phyloP scores from a whole-genome alignment of 2,113 vertebrate genomes.

The Odocoileus virginianus region DNA sequence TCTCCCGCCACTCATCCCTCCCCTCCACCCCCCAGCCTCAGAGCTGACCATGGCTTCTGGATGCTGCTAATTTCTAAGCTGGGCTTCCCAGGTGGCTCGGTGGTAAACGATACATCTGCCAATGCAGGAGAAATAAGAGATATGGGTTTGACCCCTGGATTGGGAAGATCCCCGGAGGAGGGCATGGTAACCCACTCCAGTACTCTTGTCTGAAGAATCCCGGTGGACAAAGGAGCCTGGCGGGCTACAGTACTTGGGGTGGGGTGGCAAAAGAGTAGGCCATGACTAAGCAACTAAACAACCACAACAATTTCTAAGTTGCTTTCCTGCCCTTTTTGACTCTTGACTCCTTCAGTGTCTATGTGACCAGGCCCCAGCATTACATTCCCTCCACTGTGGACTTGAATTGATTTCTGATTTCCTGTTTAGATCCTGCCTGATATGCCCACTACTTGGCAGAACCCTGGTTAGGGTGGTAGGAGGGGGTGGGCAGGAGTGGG shows the following conservation, averaged over 20 bases:
- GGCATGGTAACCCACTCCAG: not conserved
- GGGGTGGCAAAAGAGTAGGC: not conserved
- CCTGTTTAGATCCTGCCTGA: not conserved
- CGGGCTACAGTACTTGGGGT: not conserved
- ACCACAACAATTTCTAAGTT: not conserved
- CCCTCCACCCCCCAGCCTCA: not conserved
- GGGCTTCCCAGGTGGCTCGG: not conserved
- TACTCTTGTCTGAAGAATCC: not conserved
- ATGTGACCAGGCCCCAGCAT: not conserved
- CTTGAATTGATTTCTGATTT: not conserved
- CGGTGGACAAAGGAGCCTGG: not conserved
- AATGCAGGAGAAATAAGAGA: not conserved
- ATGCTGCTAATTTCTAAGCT: not conserved
- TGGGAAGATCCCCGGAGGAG: not conserved
- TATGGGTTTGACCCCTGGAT: not conserved
- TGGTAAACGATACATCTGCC: not conserved
- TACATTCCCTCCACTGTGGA: not conserved
- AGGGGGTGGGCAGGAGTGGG: accelerated
- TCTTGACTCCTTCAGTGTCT: not conserved
- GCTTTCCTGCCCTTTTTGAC: not conserved
- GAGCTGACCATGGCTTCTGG: too few species aligned
- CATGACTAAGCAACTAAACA: not conserved
- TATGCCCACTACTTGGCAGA: not conserved
- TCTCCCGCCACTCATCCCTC: accelerated
- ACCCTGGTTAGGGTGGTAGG: not conserved